phyloP scores from a whole-genome alignment of 53 echinoderm and acorn worm species.

The Antedon mediterranea region DNA sequence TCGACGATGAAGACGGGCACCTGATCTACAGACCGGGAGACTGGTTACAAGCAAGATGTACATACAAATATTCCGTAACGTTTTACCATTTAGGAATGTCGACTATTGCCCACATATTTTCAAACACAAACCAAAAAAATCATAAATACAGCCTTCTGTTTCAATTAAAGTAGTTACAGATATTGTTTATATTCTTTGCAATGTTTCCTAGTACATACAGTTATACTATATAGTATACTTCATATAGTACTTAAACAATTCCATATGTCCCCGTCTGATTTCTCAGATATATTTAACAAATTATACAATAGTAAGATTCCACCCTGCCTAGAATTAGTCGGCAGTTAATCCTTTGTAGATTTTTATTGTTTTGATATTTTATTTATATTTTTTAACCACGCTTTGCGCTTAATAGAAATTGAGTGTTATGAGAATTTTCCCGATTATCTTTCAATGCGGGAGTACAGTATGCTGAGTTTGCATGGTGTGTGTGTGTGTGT shows the following conservation, averaged over 20 bases:
- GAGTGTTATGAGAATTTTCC: no score
- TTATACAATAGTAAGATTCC: not conserved
- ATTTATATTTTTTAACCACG: no score
- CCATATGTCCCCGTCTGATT: not conserved
- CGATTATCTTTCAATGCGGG: no score
- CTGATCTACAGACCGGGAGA: slow-evolving; percentile 84
- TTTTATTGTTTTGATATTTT: no score
- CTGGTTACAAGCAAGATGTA: slow-evolving; percentile 99
- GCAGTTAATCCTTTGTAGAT: no score
- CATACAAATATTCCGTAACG: slow-evolving; percentile 22
- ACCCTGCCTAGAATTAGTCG: not conserved
- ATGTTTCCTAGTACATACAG: no score
- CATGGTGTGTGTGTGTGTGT: no score
- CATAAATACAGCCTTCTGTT: not conserved
- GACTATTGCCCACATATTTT: slow-evolving; percentile 4
- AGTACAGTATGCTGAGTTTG: no score
- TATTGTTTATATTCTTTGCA: not conserved
- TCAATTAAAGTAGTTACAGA: not conserved
- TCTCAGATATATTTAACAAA: not conserved
- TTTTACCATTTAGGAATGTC: slow-evolving; percentile 18
- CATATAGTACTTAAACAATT: not conserved
- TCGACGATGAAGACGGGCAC: slow-evolving; percentile 90
- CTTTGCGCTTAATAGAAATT: no score
- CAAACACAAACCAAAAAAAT: slow-evolving; percentile 17
- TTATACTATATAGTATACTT: not conserved